Conservation (phyloP, 1,140 invertebrate species). For the Venturia canescens region DNA sequence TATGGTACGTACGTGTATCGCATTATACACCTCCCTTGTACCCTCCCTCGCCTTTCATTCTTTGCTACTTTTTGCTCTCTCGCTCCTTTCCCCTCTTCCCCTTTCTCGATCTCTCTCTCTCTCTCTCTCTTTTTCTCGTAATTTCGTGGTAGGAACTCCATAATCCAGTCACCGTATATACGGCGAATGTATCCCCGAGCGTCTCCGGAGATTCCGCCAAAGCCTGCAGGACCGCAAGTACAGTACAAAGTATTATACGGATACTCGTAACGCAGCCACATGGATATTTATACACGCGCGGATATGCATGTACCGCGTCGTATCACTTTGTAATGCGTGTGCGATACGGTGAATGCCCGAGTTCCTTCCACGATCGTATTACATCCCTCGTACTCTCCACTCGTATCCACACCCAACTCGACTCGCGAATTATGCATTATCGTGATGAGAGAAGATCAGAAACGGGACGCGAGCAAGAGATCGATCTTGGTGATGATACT, state of each 20-base stretch:
- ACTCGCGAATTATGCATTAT: slow-evolving; percentile 37
- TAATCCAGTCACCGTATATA: slow-evolving; percentile 71
- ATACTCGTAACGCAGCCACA: slow-evolving; percentile 25
- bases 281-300: background rate
- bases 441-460: slow-evolving; percentile 42
- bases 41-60: slow-evolving; percentile 32
- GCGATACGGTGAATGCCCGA: slow-evolving; percentile 45
- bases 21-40: slow-evolving; percentile 60
- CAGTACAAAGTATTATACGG: slow-evolving; percentile 36
- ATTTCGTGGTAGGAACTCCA: slow-evolving; percentile 72
- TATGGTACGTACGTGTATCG: slow-evolving; percentile 63
- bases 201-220: slow-evolving; percentile 48
- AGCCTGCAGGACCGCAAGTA: slow-evolving; percentile 35
- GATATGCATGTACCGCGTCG: slow-evolving; percentile 19
- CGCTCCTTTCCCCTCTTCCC: background rate
- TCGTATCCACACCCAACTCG: slow-evolving; percentile 27
- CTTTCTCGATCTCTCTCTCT: slow-evolving; percentile 30
- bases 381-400: background rate
- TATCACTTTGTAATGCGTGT: slow-evolving; percentile 68
- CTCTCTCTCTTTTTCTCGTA: slow-evolving; percentile 59
- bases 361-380: slow-evolving; percentile 53
- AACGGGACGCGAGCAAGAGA: background rate
- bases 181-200: slow-evolving; percentile 57
- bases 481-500: slow-evolving; percentile 10
- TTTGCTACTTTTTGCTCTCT: background rate